These are phyloP conservation scores for Myioborus miniatus DNA, from an alignment of 2,797 vertebrate genomes.

Conservation along the genomic window DNA sequence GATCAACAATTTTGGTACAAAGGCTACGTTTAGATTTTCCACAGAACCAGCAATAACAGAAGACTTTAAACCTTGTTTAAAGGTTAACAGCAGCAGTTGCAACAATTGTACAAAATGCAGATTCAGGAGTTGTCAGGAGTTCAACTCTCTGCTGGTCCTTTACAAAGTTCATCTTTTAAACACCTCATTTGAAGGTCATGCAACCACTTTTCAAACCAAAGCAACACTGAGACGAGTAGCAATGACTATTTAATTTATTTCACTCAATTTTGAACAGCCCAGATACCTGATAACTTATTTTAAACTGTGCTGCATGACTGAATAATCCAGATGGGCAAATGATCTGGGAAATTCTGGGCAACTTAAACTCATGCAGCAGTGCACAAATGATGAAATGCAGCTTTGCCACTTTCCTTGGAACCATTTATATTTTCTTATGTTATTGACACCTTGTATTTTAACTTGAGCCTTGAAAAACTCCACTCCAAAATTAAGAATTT, in stretches of 20 bases:
- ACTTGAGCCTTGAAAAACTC: background rate
- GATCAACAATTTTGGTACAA: constrained; percentile 8
- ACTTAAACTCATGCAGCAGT: background rate
- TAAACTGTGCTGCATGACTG: background rate
- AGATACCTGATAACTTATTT: background rate
- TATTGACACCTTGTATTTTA: background rate
- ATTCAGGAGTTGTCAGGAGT: constrained; percentile 29
- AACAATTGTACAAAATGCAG: constrained; percentile 27
- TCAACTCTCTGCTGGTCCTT: background rate
- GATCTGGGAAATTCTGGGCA: background rate
- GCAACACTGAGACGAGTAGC: background rate
- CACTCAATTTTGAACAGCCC: background rate
- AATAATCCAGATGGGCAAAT: background rate
- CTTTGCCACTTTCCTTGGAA: background rate
- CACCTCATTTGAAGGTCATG: background rate
- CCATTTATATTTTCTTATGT: background rate
- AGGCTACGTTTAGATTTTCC: background rate
- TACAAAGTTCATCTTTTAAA: background rate
- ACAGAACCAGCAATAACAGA: background rate
- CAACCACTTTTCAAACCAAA: background rate
- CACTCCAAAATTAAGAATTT: background rate
- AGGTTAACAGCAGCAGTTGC: constrained; percentile 43
- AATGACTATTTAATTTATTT: background rate
- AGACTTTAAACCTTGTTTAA: constrained; percentile 65
- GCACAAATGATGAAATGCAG: background rate